A percentile compares a stretch with the other conserved stretches of the same genome.
phyloP scores from a whole-genome alignment of 2,797 vertebrate genomes.

The Tapirus indicus region DNA sequence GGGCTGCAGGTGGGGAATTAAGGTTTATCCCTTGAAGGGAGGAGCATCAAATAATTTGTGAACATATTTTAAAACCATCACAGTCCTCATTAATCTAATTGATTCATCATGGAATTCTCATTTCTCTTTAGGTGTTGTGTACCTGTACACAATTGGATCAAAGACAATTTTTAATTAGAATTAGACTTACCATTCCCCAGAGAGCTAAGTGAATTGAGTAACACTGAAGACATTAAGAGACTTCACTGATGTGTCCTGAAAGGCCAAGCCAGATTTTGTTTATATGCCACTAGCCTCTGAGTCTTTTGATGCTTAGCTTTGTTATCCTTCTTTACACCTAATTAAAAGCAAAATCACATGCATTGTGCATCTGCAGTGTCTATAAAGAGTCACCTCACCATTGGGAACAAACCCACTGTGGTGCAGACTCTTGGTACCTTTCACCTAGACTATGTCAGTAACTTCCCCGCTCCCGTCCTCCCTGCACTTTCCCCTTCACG shows the following conservation, averaged over 20 bases:
- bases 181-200: not conserved
- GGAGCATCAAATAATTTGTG: not conserved
- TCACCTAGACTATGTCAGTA: not conserved
- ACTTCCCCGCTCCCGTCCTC: not conserved
- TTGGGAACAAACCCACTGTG: not conserved
- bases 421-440: not conserved
- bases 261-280: not conserved
- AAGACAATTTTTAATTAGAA: not conserved
- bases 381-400: not conserved
- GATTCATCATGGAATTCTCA: not conserved
- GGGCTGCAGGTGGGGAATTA: no score
- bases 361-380: not conserved
- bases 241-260: not conserved
- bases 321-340: not conserved
- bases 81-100: not conserved
- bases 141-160: not conserved
- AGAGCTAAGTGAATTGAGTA: not conserved
- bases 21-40: not conserved
- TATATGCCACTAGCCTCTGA: not conserved
- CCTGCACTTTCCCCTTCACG: not conserved
- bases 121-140: not conserved
- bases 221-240: not conserved
- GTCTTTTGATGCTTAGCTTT: not conserved
- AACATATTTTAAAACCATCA: not conserved
- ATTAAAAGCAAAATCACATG: not conserved